phyloP scores from a whole-genome alignment of 2,113 vertebrate species.

The Dolichallabes microphthalmus region DNA sequence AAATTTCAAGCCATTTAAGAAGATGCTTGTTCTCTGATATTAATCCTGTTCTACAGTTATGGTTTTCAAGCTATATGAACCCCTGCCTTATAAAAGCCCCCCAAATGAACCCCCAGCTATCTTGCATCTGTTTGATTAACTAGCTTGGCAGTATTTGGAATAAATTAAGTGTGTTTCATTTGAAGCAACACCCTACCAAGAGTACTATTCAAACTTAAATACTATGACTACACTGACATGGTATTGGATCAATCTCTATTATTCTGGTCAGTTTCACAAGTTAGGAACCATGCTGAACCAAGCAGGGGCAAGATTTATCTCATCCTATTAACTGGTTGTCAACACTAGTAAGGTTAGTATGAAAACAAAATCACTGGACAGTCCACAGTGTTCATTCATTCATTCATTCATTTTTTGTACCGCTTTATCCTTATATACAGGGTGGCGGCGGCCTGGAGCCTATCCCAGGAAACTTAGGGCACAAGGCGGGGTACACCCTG shows the following conservation, averaged over 20 bases:
- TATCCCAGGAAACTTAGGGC: too few species aligned
- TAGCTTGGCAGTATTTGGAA: background rate
- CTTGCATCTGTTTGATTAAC: too few species aligned
- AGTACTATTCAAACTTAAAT: background rate
- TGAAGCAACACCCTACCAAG: background rate
- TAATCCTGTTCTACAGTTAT: background rate
- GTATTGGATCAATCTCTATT: conserved; percentile 4
- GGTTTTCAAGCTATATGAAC: background rate
- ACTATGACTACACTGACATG: conserved; percentile 13
- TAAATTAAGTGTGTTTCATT: background rate
- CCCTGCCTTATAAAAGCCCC: too few species aligned
- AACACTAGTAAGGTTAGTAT: conserved; percentile 26
- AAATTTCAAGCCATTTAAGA: background rate
- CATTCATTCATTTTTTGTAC: too few species aligned
- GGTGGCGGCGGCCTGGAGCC: too few species aligned
- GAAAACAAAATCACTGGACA: conserved; percentile 16
- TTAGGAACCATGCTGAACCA: conserved; percentile 55
- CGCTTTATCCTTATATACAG: too few species aligned
- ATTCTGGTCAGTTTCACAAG: conserved; percentile 14
- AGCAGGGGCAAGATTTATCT: conserved; percentile 58
- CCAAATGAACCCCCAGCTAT: too few species aligned
- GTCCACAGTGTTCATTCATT: background rate
- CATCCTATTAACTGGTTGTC: background rate
- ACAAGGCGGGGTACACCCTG: too few species aligned
- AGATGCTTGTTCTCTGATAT: background rate